These are phyloP conservation scores for Helicorthomorpha holstii DNA, from an alignment of 1,140 invertebrate genomes.

Conservation along the genomic window DNA sequence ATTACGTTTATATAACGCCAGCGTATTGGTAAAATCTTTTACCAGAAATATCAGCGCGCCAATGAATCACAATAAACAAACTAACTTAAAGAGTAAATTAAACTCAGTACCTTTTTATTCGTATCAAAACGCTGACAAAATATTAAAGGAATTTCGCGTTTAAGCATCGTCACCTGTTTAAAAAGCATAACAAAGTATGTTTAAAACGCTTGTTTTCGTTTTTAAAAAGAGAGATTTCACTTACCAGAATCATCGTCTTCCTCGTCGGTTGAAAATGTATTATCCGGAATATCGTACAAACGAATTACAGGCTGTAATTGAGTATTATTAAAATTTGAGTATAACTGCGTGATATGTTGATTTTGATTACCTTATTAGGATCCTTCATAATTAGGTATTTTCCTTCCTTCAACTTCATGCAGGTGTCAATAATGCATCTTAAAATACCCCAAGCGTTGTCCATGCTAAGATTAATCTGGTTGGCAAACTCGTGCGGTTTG, in stretches of 20 bases:
- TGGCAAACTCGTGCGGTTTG: slow-evolving; percentile 94
- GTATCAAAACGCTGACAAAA: too few species aligned
- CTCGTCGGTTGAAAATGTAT: slow-evolving; percentile 94
- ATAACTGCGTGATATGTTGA: not conserved
- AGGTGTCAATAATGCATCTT: slow-evolving; percentile 94
- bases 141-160: not conserved
- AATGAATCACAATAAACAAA: too few species aligned
- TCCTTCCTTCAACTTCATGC: slow-evolving; percentile 94
- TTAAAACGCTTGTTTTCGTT: too few species aligned
- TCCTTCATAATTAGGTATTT: slow-evolving; percentile 98
- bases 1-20: too few species aligned
- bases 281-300: slow-evolving; percentile 93
- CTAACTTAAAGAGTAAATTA: too few species aligned
- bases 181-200: not conserved
- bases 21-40: too few species aligned
- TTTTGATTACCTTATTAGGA: slow-evolving; percentile 60
- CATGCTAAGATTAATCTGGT: slow-evolving; percentile 98
- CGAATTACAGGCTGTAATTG: slow-evolving; percentile 74
- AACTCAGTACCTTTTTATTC: too few species aligned
- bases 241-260: slow-evolving; percentile 78
- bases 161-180: not conserved
- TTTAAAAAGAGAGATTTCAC: too few species aligned
- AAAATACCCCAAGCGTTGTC: slow-evolving; percentile 99
- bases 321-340: slow-evolving; percentile 13
- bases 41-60: too few species aligned